These are phyloP conservation scores for Chascanopsetta lugubris DNA, from an alignment of 2,113 vertebrate genomes.

Conservation along the genomic window DNA sequence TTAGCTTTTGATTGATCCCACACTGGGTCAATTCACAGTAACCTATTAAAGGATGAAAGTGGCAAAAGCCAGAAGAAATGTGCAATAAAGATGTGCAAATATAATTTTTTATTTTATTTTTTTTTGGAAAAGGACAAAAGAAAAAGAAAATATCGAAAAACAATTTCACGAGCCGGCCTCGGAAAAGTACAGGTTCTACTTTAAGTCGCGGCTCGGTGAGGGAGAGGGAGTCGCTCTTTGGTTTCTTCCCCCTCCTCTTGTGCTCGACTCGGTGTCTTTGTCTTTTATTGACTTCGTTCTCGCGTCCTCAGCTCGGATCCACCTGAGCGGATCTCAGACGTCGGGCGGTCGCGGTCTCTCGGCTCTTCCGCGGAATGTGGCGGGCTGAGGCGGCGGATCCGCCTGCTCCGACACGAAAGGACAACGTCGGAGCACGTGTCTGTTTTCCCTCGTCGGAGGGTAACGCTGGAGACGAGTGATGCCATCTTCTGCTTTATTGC, in stretches of 20 bases:
- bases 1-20: neutral
- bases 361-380: conserved; percentile 21
- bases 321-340: conserved; percentile 3
- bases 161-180: too few species aligned
- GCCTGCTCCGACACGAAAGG: conserved; percentile 28
- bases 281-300: conserved; percentile 34
- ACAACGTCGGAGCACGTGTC: conserved; percentile 41
- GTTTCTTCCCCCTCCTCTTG: neutral
- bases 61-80: too few species aligned
- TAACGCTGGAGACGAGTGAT: conserved; percentile 57
- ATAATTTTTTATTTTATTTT: too few species aligned
- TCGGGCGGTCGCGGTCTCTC: neutral
- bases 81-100: too few species aligned
- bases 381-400: conserved; percentile 23
- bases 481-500: conserved; percentile 61
- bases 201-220: neutral
- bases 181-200: too few species aligned
- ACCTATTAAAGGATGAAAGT: too few species aligned
- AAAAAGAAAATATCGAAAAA: too few species aligned
- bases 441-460: conserved; percentile 59
- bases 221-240: neutral
- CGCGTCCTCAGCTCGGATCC: neutral
- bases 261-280: conserved; percentile 9
- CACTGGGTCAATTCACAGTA: neutral
- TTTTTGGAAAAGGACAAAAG: too few species aligned